Base-by-base conservation (phyloP, 2,888 invertebrate genomes). In the Drosophila parthenogenetica region DNA sequence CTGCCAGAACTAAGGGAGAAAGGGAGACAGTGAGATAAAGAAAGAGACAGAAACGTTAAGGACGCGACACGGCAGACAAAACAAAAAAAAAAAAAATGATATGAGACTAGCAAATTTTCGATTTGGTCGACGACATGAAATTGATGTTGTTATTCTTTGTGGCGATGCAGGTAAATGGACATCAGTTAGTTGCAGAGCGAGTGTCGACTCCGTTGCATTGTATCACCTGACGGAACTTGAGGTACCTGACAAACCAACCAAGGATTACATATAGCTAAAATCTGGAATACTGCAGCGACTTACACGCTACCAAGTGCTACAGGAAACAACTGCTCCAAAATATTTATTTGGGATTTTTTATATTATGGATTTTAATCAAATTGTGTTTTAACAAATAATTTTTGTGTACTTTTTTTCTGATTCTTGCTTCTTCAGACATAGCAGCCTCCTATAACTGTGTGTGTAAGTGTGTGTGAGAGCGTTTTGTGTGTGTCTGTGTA, bases 91-190 rank as follows among this genome's bases (percentile, higher is more conserved):
- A 25, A 66, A 57, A 63, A 54, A 53, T 49, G 59, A 70, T 68
- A 60, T 73, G 72, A 71, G 46, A 59, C 29, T 29, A 29, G 29
- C 22, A 49, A 22, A 55, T 54, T 54, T 55, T 55, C 55, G 55
- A 37, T 62, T 46, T 64, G 46, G 46, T 53, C 58, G 57, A 25
- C 57, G 39, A 55, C 50, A 60, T 68, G 19, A 59, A 77, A 43
- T 62, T 72, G 50, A 73, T 72, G 61, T 77, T 74, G 74, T 57
- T 59, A 60, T 60, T 67, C 50, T 51, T 63, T 60, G 46, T 35
- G 54, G 57, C 59, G 53, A 68, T 53, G 55, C 77, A 77, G 73
- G 78, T 75, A 77, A 77, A 77, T 60, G 67, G 57, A 72, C 77
- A 43, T 43, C 54, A 14, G 43, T 32, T 42, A 35, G 54, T 43